A percentile compares a stretch with the other conserved stretches of the same genome.
Evolutionary conservation across 1,140 invertebrate genomes (phyloP).

Genomic region (Brachionus manjavacas): DNA sequence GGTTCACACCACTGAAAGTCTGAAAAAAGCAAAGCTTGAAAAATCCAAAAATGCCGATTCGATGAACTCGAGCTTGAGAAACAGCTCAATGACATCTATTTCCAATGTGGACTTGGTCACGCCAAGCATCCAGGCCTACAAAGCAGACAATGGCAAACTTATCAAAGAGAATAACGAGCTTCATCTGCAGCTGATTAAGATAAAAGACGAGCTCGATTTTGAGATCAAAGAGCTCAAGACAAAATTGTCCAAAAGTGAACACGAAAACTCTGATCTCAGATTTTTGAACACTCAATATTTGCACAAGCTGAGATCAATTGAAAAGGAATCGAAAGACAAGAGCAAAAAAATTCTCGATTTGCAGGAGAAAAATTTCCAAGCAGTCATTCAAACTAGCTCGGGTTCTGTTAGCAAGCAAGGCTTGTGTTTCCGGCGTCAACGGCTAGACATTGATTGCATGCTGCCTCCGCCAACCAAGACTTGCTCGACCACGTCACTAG

Average conservation of each 20-base stretch:
- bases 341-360: slow-evolving; percentile 62
- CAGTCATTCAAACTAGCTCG: slow-evolving; percentile 57
- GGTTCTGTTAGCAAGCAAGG: slow-evolving; percentile 10
- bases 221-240: slow-evolving; percentile 63
- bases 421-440: slow-evolving; percentile 56
- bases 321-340: slow-evolving; percentile 62
- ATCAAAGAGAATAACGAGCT: slow-evolving; percentile 65
- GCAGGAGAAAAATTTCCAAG: slow-evolving; percentile 63
- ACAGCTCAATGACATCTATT: not conserved
- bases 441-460: slow-evolving; percentile 55
- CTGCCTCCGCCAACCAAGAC: slow-evolving; percentile 47
- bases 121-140: slow-evolving; percentile 43
- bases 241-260: slow-evolving; percentile 61
- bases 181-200: slow-evolving; percentile 65
- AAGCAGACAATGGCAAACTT: slow-evolving; percentile 56
- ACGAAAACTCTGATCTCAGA: slow-evolving; percentile 63
- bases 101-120: not conserved
- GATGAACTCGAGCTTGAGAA: not conserved
- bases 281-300: slow-evolving; percentile 62
- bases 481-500: slow-evolving; percentile 41
- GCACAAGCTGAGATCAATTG: slow-evolving; percentile 60
- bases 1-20: slow-evolving; percentile 70
- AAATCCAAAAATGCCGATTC: slow-evolving; percentile 22
- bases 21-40: slow-evolving; percentile 68
- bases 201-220: slow-evolving; percentile 64